Base-by-base conservation (phyloP, 2,113 vertebrate genomes). In the Nyctibius bracteatus region DNA sequence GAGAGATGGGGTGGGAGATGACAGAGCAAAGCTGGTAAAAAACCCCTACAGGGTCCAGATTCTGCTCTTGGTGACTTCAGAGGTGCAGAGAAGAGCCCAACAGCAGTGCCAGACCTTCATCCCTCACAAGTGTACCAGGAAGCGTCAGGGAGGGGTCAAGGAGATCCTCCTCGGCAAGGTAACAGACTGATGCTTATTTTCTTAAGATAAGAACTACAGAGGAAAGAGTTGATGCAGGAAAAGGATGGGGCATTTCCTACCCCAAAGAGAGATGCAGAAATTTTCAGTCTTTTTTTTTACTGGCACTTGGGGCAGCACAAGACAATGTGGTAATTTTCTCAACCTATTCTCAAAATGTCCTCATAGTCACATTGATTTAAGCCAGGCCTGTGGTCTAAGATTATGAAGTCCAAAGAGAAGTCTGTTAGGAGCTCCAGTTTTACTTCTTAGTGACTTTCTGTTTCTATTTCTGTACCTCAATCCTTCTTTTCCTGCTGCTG, bases 1-100 rank as follows among this genome's bases (percentile, higher is more conserved):
- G 22, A 66, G 6, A 39, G 4, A 49, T 11, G 6, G 20, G 25
- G 4, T 35, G 6, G 4, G 10, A 39, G 15, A 61, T 0, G 19
- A 68, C 8, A 52, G 35, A 81, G 14, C 6, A 87, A 87, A 81
- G 14, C 35, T 43, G n/a, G 3, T 58, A 31, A 24, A 90, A 89
- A 54, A 6, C 11, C 6, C 54, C 5, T 7, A 9, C 6, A 15
- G 27, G 37, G 19, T 62, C 17, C 8, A 79, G n/a, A 54, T 71
- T 92, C 51, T 74, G 21, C 31, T 70, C 37, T 35, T 28, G 8
- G 12, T 52, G 17, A 35, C 19, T 81, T 51, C 49, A 57, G 3
- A 51, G 21, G 10, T 46, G 3, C 73, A 81, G 35, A 68, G 27
- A 82, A 93, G 23, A 55, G 24, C 8, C 5, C 17, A 78, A 23